Evolutionary conservation across 2,888 invertebrate species (phyloP).

Genomic region (Volucella inflata): DNA sequence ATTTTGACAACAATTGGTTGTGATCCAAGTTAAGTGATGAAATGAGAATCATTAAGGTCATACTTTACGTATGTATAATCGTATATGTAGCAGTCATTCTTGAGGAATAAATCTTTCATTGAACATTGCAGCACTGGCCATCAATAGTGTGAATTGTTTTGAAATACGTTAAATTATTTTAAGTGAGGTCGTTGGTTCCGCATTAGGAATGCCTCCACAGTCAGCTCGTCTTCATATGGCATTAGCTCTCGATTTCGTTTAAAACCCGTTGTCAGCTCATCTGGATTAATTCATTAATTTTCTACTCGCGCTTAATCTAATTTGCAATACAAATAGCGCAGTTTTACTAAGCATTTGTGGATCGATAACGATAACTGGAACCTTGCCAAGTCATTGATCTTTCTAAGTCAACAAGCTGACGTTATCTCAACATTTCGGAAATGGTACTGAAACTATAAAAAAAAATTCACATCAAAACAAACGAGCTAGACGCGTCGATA

Average conservation of each 20-base stretch:
- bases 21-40: too few relatives aligned
- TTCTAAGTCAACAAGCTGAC: slow-evolving; percentile 4
- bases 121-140: too few relatives aligned
- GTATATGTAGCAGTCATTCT: too few relatives aligned
- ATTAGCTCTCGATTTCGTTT: slow-evolving; percentile 10
- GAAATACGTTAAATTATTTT: too few relatives aligned
- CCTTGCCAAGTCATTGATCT: slow-evolving; percentile 61
- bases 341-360: slow-evolving; percentile 22
- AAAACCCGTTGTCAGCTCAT: slow-evolving; percentile 17
- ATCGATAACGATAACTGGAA: slow-evolving; percentile 7
- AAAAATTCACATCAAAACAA: slow-evolving; percentile 25
- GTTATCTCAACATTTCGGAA: slow-evolving; percentile 35
- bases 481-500: slow-evolving; percentile 19
- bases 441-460: slow-evolving; percentile 35
- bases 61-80: too few relatives aligned
- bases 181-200: slow-evolving; percentile 3
- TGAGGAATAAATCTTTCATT: too few relatives aligned
- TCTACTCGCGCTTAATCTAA: slow-evolving; percentile 15
- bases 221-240: neutral
- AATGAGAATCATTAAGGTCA: too few relatives aligned
- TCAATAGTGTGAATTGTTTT: neutral
- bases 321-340: slow-evolving; percentile 50
- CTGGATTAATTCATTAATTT: neutral
- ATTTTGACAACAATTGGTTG: too few relatives aligned
- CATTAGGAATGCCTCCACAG: slow-evolving; percentile 3